These are phyloP conservation scores for Lagocephalus sceleratus DNA, from an alignment of 2,797 vertebrate genomes.

Conservation along the genomic window DNA sequence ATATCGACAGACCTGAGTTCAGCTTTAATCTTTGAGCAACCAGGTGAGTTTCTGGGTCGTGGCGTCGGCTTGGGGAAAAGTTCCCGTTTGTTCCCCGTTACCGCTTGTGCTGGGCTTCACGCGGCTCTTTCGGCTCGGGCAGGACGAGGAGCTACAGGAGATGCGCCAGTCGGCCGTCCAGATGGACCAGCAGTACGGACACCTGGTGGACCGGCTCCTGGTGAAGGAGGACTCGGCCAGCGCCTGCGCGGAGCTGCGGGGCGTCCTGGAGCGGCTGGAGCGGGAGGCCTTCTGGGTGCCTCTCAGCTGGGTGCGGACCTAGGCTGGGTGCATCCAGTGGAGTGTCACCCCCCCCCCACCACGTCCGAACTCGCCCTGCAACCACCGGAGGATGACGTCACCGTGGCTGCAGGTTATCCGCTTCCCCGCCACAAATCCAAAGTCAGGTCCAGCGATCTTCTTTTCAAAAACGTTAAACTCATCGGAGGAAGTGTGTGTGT, in stretches of 20 bases:
- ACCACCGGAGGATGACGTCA: no score
- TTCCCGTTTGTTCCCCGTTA: not conserved
- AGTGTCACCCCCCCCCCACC: slow-evolving; percentile 13
- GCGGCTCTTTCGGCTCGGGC: slow-evolving; percentile 11
- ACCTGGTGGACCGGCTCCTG: slow-evolving; percentile 86
- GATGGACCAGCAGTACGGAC: slow-evolving; percentile 90
- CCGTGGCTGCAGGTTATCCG: no score
- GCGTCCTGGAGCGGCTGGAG: slow-evolving; percentile 83
- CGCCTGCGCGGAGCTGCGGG: slow-evolving; percentile 81
- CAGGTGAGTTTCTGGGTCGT: no score
- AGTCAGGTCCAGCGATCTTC: no score
- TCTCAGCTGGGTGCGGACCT: slow-evolving; percentile 85
- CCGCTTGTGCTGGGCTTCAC: no score
- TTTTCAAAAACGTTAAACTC: no score
- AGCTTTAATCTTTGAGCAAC: no score
- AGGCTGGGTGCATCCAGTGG: slow-evolving; percentile 38
- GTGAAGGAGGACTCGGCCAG: slow-evolving; percentile 89
- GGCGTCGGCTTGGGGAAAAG: no score
- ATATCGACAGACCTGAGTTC: no score
- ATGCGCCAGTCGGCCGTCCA: slow-evolving; percentile 87
- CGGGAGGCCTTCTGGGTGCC: slow-evolving; percentile 91
- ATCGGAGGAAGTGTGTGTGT: no score
- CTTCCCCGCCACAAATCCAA: no score
- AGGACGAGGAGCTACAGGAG: slow-evolving; percentile 92
- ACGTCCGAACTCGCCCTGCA: slow-evolving; percentile 3